Base-by-base conservation (phyloP, 2,113 vertebrate species). In the Rhinoderma darwinii region DNA sequence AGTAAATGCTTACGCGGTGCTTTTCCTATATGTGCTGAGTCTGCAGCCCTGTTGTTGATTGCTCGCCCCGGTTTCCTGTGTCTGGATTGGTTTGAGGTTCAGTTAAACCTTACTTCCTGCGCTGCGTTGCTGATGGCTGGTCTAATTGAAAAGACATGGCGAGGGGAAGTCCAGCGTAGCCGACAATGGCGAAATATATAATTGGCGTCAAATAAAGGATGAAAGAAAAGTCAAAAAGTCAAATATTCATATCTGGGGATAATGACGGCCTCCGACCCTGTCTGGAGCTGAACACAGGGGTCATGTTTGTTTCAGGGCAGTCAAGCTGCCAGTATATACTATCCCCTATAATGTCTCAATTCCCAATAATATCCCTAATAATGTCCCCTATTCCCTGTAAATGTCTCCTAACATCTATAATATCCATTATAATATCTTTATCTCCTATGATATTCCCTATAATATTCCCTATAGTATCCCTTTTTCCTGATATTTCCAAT, bases 111-210 rank as follows among this genome's bases (percentile, higher is more conserved):
- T 91, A 92, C 94, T 95, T 96, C 94, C 94, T 95, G 92, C 94
- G 91, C 93, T 92, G 84, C 89, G 90, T 88, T 88, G 90, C 91
- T 90, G 91, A 90, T 91, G 90, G 89, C 89, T 84, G 91, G 91
- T 82, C 89, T 95, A 95, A 95, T 94, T 95, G 92, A 93, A 96
- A 95, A 89, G 93, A 94, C 92, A 93, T 94, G 93, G 93, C 63
- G 87, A 88, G 88, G 89, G 63, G 85, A 87, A 92, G 92, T 94
- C 93, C 94, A 93, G 92, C 66, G 90, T 68, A 54, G 66, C 78
- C 78, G 22, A 18, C 68, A n/a, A 86, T 50, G 50, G 39, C 51
- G 9, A 84, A 43, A 84, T 47, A 18, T 39, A 37, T 82, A 73
- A 82, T 87, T 87, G 66, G 85, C 74, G 66, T 74, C 59, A 81